phyloP scores from a whole-genome alignment of 2,113 vertebrate genomes.

The Myotis yumanensis region DNA sequence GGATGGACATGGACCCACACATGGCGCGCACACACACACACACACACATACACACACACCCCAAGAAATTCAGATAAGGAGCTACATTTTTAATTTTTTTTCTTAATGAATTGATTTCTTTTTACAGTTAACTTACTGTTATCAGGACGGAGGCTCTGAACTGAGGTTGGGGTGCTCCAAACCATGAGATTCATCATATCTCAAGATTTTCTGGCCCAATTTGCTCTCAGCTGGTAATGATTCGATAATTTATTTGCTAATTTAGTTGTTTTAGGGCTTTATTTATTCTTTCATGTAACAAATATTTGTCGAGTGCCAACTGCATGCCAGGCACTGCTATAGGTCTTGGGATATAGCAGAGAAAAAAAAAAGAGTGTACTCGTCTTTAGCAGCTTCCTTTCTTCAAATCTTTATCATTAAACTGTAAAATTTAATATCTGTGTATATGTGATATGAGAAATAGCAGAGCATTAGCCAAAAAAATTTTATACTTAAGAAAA shows the following conservation, averaged over 20 bases:
- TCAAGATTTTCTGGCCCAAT: not conserved
- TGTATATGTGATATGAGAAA: not conserved
- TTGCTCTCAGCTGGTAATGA: not conserved
- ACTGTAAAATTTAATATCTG: not conserved
- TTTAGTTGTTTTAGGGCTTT: slow-evolving; percentile 5
- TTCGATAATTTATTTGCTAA: not conserved
- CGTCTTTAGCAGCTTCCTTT: not conserved
- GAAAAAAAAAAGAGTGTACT: not conserved
- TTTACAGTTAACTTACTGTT: not conserved
- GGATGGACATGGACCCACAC: not conserved
- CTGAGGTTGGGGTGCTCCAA: not conserved
- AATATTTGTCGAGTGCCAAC: not conserved
- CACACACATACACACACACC: too few species aligned
- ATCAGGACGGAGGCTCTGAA: not conserved
- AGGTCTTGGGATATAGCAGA: not conserved
- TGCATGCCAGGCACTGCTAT: not conserved
- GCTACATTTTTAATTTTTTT: not conserved
- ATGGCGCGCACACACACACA: fast-evolving
- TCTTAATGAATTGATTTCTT: not conserved
- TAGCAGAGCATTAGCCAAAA: not conserved
- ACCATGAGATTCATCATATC: not conserved
- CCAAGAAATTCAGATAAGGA: not conserved
- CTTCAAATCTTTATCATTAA: not conserved
- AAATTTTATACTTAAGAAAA: not conserved
- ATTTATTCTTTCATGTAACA: not conserved